These are phyloP conservation scores for Peromyscus attwateri DNA, from an alignment of 2,797 vertebrate species.

Conservation along the genomic window DNA sequence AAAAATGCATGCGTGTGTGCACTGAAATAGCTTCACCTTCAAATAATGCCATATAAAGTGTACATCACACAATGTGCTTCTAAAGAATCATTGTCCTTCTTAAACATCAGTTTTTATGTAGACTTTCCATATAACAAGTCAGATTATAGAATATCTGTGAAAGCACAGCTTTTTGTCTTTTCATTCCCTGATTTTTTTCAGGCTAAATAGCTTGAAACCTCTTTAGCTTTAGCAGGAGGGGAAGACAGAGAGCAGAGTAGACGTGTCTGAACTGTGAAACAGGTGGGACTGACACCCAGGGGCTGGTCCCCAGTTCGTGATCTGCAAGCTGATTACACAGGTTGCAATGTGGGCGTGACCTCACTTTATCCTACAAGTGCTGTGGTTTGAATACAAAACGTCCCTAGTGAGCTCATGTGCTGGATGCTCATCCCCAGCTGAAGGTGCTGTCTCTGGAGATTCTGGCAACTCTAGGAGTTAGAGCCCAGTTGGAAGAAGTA, in stretches of 20 bases:
- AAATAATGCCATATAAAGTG: background rate
- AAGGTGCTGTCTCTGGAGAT: background rate
- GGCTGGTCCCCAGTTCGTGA: background rate
- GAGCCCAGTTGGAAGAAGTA: background rate
- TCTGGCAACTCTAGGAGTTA: background rate
- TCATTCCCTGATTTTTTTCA: background rate
- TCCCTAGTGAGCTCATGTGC: background rate
- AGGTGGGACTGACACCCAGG: background rate
- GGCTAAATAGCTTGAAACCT: background rate
- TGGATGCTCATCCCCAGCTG: background rate
- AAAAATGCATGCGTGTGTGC: background rate
- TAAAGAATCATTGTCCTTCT: background rate
- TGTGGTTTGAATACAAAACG: background rate
- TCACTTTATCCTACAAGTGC: background rate
- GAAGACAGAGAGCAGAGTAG: background rate
- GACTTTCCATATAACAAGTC: background rate
- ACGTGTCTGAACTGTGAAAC: background rate
- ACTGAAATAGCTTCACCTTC: background rate
- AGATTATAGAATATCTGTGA: background rate
- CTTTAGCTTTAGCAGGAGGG: background rate
- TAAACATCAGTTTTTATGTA: background rate
- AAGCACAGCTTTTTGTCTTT: background rate
- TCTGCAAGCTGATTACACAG: background rate
- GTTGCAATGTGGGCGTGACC: background rate
- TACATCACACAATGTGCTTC: background rate